Evolutionary conservation across 2,888 invertebrate species (phyloP).

Genomic region (Limenitis camilla): DNA sequence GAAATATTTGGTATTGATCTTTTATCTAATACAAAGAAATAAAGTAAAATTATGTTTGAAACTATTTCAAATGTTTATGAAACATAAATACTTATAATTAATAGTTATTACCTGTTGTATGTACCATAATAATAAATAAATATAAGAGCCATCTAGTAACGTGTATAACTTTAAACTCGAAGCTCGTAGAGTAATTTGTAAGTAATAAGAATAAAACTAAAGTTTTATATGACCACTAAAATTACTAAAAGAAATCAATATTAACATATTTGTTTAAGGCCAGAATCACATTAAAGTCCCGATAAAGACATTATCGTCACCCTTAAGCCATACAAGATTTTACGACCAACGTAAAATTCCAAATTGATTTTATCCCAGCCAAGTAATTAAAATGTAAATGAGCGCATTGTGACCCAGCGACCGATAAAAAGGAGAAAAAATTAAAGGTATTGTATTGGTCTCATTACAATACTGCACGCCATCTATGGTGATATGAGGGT

Average conservation of each 20-base stretch:
- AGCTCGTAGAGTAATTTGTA: too few species aligned
- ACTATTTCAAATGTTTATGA: too few species aligned
- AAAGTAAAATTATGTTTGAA: too few species aligned
- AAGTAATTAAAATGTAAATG: conserved; percentile 63
- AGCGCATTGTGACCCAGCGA: conserved; percentile 37
- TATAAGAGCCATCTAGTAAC: too few species aligned
- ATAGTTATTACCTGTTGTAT: too few species aligned
- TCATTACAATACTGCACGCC: conserved; percentile 22
- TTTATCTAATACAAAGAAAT: too few species aligned
- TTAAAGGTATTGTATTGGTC: conserved; percentile 25
- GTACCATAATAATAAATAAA: too few species aligned
- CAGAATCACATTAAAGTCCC: conserved; percentile 1
- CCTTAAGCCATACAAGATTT: conserved; percentile 24
- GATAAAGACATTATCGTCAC: conserved; percentile 8
- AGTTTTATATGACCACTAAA: too few species aligned
- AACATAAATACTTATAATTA: too few species aligned
- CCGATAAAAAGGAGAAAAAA: conserved; percentile 29
- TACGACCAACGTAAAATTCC: conserved; percentile 34
- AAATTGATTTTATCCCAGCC: conserved; percentile 45
- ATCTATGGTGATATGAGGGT: not conserved
- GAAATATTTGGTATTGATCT: too few species aligned
- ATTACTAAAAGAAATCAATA: not conserved
- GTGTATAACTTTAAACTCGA: not conserved
- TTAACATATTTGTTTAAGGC: conserved; percentile 2
- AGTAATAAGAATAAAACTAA: too few species aligned